Percentiles rank a stretch among this genome's conserved stretches.
phyloP scores from a whole-genome alignment of 2,113 vertebrate species.

The Maccullochella peelii region DNA sequence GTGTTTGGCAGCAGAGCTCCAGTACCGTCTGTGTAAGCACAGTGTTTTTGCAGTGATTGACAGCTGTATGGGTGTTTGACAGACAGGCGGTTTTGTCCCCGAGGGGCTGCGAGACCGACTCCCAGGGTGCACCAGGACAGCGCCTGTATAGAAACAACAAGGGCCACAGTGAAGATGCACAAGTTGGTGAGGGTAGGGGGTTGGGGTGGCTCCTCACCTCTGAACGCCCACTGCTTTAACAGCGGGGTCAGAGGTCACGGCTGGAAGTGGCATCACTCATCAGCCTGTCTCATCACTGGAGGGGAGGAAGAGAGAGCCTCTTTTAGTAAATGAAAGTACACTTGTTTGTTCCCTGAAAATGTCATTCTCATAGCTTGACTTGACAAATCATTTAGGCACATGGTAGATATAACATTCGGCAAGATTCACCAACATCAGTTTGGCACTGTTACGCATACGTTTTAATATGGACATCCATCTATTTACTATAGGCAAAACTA shows the following conservation, averaged over 20 bases:
- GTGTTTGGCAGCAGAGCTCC: slow-evolving; percentile 7
- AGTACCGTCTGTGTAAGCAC: slow-evolving; percentile 27
- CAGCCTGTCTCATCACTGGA: slow-evolving; percentile 43
- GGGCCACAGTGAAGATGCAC: slow-evolving; percentile 67
- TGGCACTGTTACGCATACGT: too few relatives aligned
- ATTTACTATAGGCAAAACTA: too few relatives aligned
- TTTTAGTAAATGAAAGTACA: neutral
- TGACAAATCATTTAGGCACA: neutral
- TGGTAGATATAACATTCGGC: neutral
- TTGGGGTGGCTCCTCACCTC: slow-evolving; percentile 55
- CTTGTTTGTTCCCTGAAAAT: neutral
- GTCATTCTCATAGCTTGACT: neutral
- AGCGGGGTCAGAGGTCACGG: slow-evolving; percentile 74
- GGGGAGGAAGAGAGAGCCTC: neutral
- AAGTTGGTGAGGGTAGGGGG: slow-evolving; percentile 55
- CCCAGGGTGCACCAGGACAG: slow-evolving; percentile 69
- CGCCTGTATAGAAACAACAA: slow-evolving; percentile 63
- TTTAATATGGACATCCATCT: too few relatives aligned
- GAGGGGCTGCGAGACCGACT: slow-evolving; percentile 53
- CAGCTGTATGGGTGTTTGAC: slow-evolving; percentile 76
- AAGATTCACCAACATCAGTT: neutral
- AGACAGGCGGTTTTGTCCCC: slow-evolving; percentile 77
- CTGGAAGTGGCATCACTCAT: slow-evolving; percentile 72
- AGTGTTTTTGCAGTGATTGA: slow-evolving; percentile 71
- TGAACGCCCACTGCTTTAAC: slow-evolving; percentile 65